Conservation (phyloP, 2,888 invertebrate genomes). For the Latheticus oryzae region DNA sequence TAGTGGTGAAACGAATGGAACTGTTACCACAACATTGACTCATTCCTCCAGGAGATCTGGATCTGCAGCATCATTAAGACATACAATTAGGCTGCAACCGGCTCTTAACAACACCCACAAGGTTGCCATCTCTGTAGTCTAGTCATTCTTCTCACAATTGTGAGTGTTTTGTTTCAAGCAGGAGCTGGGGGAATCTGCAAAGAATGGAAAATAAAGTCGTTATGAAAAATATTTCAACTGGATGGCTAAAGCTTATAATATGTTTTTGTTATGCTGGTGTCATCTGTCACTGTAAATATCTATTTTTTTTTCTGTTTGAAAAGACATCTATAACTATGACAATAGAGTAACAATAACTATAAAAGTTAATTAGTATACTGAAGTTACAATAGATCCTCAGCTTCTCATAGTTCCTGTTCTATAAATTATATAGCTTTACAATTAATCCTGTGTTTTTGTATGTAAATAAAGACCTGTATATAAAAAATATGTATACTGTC, state of each 20-base stretch:
- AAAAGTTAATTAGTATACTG: too few relatives aligned
- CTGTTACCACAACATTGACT: conserved; percentile 62
- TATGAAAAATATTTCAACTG: not conserved
- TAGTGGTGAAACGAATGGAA: conserved; percentile 55
- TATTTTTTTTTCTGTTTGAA: not conserved
- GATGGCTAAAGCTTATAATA: conserved; percentile 1
- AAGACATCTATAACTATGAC: conserved; percentile 14
- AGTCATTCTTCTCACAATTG: conserved; percentile 45
- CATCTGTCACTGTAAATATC: conserved; percentile 10
- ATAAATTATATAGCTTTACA: not conserved
- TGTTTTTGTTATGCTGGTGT: not conserved
- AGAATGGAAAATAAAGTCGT: not conserved
- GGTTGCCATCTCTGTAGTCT: conserved; percentile 63
- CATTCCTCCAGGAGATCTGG: conserved; percentile 61
- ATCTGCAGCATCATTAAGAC: conserved; percentile 60
- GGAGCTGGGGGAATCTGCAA: conserved; percentile 33
- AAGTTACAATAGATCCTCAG: conserved; percentile 16
- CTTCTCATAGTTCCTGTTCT: not conserved
- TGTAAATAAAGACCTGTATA: conserved; percentile 15
- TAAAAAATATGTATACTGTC: conserved; percentile 13
- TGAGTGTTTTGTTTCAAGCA: conserved; percentile 27
- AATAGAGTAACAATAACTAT: conserved; percentile 25
- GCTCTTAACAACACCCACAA: conserved; percentile 59
- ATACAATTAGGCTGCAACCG: conserved; percentile 62
- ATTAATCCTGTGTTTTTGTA: conserved; percentile 1